Evolutionary conservation across 2,888 invertebrate species (phyloP).

Genomic region (Charanyca ferruginea): DNA sequence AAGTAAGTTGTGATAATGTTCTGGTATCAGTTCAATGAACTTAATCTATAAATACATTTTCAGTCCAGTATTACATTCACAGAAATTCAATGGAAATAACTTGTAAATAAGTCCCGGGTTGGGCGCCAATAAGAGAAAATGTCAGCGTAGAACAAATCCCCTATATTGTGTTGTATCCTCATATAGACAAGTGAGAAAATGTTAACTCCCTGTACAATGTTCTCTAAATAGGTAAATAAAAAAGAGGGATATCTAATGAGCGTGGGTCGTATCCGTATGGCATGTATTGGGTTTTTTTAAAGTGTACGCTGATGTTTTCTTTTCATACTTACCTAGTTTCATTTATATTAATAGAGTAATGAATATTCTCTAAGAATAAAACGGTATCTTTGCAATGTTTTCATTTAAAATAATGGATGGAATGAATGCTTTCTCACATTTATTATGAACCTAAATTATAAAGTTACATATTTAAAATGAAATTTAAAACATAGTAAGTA

Average conservation of each 20-base stretch:
- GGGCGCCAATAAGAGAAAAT: conserved; percentile 41
- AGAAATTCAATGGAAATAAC: conserved; percentile 33
- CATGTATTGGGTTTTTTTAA: conserved; percentile 3
- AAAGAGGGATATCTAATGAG: neutral
- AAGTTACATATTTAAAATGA: neutral
- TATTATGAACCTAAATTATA: neutral
- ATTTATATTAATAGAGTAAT: neutral
- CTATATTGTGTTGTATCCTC: conserved; percentile 16
- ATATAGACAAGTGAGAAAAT: conserved; percentile 6
- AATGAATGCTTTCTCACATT: neutral
- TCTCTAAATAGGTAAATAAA: neutral
- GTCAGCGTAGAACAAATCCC: conserved; percentile 8
- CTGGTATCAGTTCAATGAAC: conserved; percentile 13
- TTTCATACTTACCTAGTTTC: neutral
- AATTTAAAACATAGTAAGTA: neutral
- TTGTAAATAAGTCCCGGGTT: conserved; percentile 52
- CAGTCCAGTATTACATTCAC: conserved; percentile 13
- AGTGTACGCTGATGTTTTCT: conserved; percentile 17
- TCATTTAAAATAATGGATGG: neutral
- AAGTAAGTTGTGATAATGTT: neutral
- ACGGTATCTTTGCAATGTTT: neutral
- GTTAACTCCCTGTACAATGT: neutral
- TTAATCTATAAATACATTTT: conserved; percentile 14
- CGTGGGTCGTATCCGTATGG: neutral
- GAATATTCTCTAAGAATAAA: neutral